phyloP scores from a whole-genome alignment of 2,888 invertebrate genomes.

The Drepanosiphum platanoidis region DNA sequence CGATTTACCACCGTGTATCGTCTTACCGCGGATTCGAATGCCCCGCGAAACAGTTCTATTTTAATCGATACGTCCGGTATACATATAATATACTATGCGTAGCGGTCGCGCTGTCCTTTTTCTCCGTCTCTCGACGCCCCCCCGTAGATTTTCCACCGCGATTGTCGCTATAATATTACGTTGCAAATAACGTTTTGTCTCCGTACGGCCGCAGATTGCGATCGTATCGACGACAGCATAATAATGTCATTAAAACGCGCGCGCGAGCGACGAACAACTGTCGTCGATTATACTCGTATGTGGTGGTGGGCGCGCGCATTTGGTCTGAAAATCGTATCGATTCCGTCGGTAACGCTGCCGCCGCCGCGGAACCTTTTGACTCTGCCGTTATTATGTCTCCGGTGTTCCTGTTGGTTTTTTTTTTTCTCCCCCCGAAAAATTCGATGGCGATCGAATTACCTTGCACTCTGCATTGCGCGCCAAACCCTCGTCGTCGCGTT shows the following conservation, averaged over 20 bases:
- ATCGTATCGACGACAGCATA: slow-evolving; percentile 29
- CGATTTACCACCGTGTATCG: slow-evolving; percentile 55
- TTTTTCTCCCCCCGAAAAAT: neutral
- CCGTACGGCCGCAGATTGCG: neutral
- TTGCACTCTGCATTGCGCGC: neutral
- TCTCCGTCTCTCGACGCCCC: neutral
- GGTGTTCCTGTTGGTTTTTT: neutral
- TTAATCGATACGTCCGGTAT: slow-evolving; percentile 62
- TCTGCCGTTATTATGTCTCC: slow-evolving; percentile 8
- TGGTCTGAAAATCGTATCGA: slow-evolving; percentile 44
- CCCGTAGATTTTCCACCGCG: slow-evolving; percentile 17
- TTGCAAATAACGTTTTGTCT: slow-evolving; percentile 8
- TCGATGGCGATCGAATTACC: slow-evolving; percentile 24
- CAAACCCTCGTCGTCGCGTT: neutral
- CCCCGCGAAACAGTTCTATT: slow-evolving; percentile 52
- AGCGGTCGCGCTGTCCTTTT: neutral
- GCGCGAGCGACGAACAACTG: neutral
- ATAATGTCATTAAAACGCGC: neutral
- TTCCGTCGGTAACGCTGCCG: neutral
- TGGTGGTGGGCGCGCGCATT: slow-evolving; percentile 29
- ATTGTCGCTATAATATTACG: neutral
- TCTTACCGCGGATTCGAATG: slow-evolving; percentile 38
- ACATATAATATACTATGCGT: too few relatives aligned
- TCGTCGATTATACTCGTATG: too few relatives aligned
- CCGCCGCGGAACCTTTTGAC: slow-evolving; percentile 43